phyloP scores from a whole-genome alignment of 2,888 invertebrate genomes.

The Catocala fraxini region DNA sequence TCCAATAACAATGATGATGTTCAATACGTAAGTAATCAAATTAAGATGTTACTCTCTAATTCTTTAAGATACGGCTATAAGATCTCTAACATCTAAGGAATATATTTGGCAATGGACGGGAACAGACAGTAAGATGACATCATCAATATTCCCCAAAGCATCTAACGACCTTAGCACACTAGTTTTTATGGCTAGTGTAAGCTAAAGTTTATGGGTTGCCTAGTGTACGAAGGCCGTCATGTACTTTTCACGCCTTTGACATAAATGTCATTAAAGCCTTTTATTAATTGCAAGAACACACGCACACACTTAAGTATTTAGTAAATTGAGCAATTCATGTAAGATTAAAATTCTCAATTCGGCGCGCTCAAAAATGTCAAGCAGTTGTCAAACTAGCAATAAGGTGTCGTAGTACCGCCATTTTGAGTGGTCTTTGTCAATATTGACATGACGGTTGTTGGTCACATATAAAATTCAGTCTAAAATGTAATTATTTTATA shows the following conservation, averaged over 20 bases:
- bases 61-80: constrained; percentile 2
- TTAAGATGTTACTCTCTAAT: constrained; percentile 6
- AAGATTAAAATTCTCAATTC: constrained; percentile 48
- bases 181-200: no score
- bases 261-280: constrained; percentile 25
- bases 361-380: constrained; percentile 27
- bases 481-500: not conserved
- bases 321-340: constrained; percentile 50
- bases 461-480: constrained; percentile 5
- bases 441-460: not conserved
- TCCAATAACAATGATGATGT: constrained; percentile 7
- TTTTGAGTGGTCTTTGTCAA: constrained; percentile 6
- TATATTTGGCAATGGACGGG: constrained; percentile 26
- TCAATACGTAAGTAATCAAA: not conserved
- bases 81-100: constrained; percentile 12
- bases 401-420: not conserved
- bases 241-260: constrained; percentile 12
- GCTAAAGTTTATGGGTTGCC: no score
- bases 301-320: constrained; percentile 30
- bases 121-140: constrained; percentile 9
- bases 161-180: constrained; percentile 7
- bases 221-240: constrained; percentile 5
- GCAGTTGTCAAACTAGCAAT: constrained; percentile 8
- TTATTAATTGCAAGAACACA: constrained; percentile 42
- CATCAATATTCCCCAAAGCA: constrained; percentile 15